phyloP scores from a whole-genome alignment of 2,113 vertebrate genomes.

The Nanorana parkeri region DNA sequence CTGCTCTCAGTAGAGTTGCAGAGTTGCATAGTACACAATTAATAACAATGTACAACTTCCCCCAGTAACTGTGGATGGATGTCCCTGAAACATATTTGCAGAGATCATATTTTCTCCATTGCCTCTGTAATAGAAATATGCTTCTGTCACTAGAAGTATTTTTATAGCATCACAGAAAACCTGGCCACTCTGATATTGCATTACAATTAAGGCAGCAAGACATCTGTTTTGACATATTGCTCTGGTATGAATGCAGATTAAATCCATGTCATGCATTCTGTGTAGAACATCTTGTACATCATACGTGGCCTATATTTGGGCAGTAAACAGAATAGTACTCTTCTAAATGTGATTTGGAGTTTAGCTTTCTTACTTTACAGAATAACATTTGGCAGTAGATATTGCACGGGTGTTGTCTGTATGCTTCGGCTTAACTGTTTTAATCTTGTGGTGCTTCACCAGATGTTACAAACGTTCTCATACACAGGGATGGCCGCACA shows the following conservation, averaged over 20 bases:
- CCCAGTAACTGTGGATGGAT: too few species aligned
- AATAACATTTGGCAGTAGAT: not conserved
- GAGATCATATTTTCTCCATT: too few species aligned
- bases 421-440: too few species aligned
- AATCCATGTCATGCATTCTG: conserved; percentile 23
- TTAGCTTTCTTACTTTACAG: not conserved
- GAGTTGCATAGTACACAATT: too few species aligned
- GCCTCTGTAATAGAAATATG: not conserved
- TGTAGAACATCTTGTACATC: conserved; percentile 18
- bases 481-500: too few species aligned
- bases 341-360: not conserved
- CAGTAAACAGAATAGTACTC: not conserved
- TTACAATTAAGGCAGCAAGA: not conserved
- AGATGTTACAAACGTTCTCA: too few species aligned
- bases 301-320: conserved; percentile 22
- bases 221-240: conserved; percentile 36
- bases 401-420: too few species aligned
- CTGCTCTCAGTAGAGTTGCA: too few species aligned
- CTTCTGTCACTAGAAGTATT: not conserved
- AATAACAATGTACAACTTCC: too few species aligned
- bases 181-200: not conserved
- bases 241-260: conserved; percentile 11
- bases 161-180: not conserved
- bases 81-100: too few species aligned
- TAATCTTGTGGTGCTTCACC: too few species aligned